Conservation (phyloP, 2,113 vertebrate genomes). For the Podilymbus podiceps region DNA sequence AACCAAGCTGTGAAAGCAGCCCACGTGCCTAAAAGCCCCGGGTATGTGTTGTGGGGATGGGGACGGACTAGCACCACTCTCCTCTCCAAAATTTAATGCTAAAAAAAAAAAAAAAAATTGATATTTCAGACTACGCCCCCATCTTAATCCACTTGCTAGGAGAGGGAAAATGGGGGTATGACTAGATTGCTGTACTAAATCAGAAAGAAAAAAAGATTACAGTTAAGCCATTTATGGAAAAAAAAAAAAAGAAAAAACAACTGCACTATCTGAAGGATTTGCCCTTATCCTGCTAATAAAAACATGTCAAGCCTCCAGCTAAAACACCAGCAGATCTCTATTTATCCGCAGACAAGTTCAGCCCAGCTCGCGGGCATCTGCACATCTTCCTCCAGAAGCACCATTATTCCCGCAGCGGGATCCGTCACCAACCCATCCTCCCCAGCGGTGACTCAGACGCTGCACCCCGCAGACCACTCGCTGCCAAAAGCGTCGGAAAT, state of each 20-base stretch:
- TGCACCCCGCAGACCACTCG: neutral
- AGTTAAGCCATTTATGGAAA: constrained; percentile 28
- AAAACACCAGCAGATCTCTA: neutral
- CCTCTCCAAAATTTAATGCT: neutral
- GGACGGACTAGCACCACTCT: accelerated
- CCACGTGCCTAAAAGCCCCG: accelerated
- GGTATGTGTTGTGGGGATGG: neutral
- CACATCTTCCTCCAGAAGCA: neutral
- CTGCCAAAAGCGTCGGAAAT: neutral
- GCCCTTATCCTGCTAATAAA: neutral
- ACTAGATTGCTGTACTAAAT: neutral
- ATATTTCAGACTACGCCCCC: neutral
- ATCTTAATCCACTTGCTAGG: neutral
- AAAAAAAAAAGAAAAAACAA: neutral
- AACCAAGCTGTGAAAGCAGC: neutral
- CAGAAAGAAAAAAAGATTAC: constrained; percentile 20
- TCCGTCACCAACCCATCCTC: neutral
- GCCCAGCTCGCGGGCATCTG: neutral
- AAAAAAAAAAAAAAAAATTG: neutral
- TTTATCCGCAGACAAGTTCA: neutral
- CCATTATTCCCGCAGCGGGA: neutral
- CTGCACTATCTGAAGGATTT: constrained; percentile 4
- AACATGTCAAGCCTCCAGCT: neutral
- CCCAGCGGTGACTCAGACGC: neutral
- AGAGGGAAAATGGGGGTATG: neutral